Conservation (phyloP, 2,797 vertebrate species). For the Typhlichthys eigenmanni region DNA sequence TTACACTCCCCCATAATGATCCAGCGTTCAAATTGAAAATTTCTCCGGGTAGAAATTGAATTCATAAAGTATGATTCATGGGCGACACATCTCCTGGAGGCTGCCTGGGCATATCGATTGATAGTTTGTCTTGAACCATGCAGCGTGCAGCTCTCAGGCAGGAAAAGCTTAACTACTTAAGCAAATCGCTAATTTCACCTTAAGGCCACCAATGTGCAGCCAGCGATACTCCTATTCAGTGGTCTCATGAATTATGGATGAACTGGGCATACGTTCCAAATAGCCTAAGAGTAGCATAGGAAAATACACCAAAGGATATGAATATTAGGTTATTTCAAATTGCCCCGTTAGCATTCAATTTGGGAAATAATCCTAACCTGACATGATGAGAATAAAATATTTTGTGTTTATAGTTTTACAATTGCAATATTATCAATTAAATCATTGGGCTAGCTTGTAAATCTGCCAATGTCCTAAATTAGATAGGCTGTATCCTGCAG, state of each 20-base stretch:
- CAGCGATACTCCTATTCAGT: constrained; percentile 93
- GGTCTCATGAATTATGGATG: constrained; percentile 99
- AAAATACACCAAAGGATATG: constrained; percentile 85
- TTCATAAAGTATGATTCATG: constrained; percentile 99
- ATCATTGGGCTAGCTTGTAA: not conserved
- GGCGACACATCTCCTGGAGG: constrained; percentile 98
- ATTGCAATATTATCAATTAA: constrained; percentile 1
- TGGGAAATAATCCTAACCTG: constrained; percentile 16
- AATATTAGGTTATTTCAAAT: constrained; percentile 84
- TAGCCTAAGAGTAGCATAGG: constrained; percentile 80
- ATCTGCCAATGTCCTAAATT: not conserved
- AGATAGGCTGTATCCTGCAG: constrained; percentile 36
- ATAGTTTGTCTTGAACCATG: constrained; percentile 99
- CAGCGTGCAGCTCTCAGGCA: constrained; percentile 94
- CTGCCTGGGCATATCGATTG: constrained; percentile 98
- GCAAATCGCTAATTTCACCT: constrained; percentile 99
- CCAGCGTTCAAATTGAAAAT: constrained; percentile 99
- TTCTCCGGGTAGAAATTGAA: constrained; percentile 99
- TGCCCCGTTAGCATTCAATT: constrained; percentile 49
- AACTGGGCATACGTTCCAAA: constrained; percentile 82
- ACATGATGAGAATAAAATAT: not conserved
- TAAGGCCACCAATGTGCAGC: constrained; percentile 99
- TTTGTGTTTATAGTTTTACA: not conserved
- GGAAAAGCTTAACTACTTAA: constrained; percentile 99
- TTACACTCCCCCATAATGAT: constrained; percentile 99